A percentile compares a stretch with the other conserved stretches of the same genome.
phyloP scores from a whole-genome alignment of 2,888 invertebrate genomes.

The Hypercompe scribonia region DNA sequence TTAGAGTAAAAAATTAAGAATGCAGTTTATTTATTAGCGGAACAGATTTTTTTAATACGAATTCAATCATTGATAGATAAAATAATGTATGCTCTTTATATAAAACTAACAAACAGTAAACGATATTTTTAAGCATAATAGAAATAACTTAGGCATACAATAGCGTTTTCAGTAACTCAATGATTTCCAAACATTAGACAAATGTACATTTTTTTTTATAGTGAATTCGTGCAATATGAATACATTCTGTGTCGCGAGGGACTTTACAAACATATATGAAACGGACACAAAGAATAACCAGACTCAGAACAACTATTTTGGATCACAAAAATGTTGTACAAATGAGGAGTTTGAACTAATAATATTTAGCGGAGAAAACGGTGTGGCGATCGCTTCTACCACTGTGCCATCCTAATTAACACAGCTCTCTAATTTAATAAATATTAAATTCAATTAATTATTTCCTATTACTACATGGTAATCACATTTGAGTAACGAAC shows the following conservation, averaged over 20 bases:
- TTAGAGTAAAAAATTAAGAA: neutral
- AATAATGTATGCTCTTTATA: too few species aligned
- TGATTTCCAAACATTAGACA: neutral
- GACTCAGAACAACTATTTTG: too few species aligned
- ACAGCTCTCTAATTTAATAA: neutral
- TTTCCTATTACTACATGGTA: neutral
- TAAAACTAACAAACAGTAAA: too few species aligned
- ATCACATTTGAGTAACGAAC: neutral
- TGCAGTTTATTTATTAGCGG: neutral
- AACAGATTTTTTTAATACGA: neutral
- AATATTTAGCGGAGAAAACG: too few species aligned
- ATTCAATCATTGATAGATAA: neutral
- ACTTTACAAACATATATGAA: too few species aligned
- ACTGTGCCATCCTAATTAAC: slow-evolving; percentile 7
- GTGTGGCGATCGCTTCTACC: too few species aligned
- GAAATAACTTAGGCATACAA: neutral
- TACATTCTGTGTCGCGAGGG: too few species aligned
- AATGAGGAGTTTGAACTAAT: too few species aligned
- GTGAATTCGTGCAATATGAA: too few species aligned
- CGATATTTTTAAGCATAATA: neutral
- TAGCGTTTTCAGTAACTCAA: neutral
- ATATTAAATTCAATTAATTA: neutral
- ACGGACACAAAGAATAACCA: too few species aligned
- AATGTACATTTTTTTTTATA: slow-evolving; percentile 10
- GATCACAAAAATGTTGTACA: too few species aligned